Evolutionary conservation across 2,797 vertebrate species (phyloP).

Genomic region (Macropodus opercularis): DNA sequence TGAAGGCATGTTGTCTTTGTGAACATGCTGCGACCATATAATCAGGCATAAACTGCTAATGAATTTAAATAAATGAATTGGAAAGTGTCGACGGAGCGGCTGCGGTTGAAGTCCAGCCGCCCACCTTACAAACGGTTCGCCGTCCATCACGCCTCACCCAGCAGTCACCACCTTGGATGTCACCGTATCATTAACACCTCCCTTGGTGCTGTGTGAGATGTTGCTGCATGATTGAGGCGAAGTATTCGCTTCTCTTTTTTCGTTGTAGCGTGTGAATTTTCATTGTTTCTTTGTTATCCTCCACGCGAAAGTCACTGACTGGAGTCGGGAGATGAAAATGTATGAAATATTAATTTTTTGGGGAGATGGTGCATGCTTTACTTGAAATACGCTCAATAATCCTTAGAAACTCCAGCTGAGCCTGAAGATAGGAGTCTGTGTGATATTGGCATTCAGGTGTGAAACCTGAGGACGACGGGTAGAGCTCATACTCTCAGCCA

Average conservation of each 20-base stretch:
- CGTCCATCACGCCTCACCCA: conserved; percentile 49
- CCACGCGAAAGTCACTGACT: background rate
- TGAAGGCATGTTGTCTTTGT: conserved; percentile 9
- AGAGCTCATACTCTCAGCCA: conserved; percentile 4
- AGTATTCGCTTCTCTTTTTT: background rate
- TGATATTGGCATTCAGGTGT: conserved; percentile 22
- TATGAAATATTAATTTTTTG: background rate
- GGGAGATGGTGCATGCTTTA: background rate
- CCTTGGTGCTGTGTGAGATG: conserved; percentile 38
- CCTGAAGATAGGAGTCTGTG: conserved; percentile 5
- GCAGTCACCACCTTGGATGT: conserved; percentile 27
- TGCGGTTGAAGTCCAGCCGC: conserved; percentile 31
- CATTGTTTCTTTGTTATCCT: conserved; percentile 4
- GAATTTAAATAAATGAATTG: conserved; percentile 13
- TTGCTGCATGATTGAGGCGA: conserved; percentile 23
- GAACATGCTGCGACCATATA: conserved; percentile 4
- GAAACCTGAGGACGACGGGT: conserved; percentile 1
- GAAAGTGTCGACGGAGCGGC: conserved; percentile 12
- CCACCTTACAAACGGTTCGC: conserved; percentile 31
- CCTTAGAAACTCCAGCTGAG: conserved; percentile 9
- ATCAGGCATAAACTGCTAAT: conserved; percentile 1
- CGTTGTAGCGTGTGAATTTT: conserved; percentile 31
- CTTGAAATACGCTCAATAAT: background rate
- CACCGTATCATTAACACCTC: conserved; percentile 64
- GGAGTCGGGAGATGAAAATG: background rate